phyloP scores from a whole-genome alignment of 2,113 vertebrate species.

The Gymnocephalus cernua region DNA sequence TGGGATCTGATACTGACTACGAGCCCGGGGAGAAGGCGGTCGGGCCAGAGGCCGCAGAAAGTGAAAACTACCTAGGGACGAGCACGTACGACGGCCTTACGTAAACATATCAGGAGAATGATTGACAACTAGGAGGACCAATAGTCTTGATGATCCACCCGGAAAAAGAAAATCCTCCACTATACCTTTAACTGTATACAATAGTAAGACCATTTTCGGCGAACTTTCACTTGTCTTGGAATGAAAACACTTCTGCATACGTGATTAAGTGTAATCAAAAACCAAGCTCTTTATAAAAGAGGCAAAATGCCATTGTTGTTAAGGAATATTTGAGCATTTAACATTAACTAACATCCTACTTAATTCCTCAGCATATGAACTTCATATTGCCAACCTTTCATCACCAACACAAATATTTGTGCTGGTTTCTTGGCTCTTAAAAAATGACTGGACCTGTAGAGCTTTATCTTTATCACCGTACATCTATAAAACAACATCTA shows the following conservation, averaged over 20 bases:
- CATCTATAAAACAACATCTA: not conserved
- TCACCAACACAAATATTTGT: slow-evolving; percentile 1
- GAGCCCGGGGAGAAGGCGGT: too few relatives aligned
- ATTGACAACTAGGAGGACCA: too few relatives aligned
- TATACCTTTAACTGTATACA: not conserved
- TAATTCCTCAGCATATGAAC: slow-evolving; percentile 1
- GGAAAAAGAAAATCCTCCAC: too few relatives aligned
- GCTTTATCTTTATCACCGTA: not conserved
- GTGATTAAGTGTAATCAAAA: not conserved
- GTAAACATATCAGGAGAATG: too few relatives aligned
- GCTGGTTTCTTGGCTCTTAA: not conserved
- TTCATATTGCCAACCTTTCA: not conserved
- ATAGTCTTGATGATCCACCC: too few relatives aligned
- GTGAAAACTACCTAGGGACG: too few relatives aligned
- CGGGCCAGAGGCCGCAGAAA: too few relatives aligned
- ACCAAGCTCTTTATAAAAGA: not conserved
- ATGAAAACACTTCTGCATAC: not conserved
- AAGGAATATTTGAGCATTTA: not conserved
- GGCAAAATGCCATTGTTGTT: not conserved
- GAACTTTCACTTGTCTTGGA: not conserved
- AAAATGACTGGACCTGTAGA: slow-evolving; percentile 1
- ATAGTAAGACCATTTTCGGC: not conserved
- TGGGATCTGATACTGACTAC: too few relatives aligned
- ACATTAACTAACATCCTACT: not conserved
- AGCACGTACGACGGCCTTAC: too few relatives aligned